phyloP scores from a whole-genome alignment of 2,888 invertebrate species.

The Boloria euphrosyne region DNA sequence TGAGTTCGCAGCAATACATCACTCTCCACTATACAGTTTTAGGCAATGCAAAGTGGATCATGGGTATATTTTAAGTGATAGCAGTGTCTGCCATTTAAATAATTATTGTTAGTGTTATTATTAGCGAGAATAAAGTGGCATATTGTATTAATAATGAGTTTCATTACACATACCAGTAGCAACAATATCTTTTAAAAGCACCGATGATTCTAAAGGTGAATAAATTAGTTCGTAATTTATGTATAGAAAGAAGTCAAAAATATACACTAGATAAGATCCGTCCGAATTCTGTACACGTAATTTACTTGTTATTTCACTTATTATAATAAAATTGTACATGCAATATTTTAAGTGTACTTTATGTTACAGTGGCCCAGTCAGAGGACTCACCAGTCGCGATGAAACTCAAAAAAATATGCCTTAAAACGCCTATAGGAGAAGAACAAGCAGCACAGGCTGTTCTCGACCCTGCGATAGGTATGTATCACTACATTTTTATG shows the following conservation, averaged over 20 bases:
- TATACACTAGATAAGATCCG: too few relatives aligned
- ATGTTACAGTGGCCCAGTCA: constrained; percentile 84
- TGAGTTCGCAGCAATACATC: too few relatives aligned
- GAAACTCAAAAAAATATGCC: constrained; percentile 88
- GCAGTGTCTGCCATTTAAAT: background rate
- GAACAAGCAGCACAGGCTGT: constrained; percentile 87
- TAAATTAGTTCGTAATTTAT: too few relatives aligned
- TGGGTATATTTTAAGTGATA: background rate
- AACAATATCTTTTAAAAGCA: too few relatives aligned
- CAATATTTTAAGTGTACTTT: constrained; percentile 36
- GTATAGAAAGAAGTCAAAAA: too few relatives aligned
- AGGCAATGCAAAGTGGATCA: background rate
- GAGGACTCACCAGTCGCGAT: constrained; percentile 85
- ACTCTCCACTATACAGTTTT: background rate
- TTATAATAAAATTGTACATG: background rate
- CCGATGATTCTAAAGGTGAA: too few relatives aligned
- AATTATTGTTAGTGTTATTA: background rate
- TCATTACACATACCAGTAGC: too few relatives aligned
- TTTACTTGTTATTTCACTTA: too few relatives aligned
- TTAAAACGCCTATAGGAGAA: constrained; percentile 86
- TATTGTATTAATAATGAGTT: background rate
- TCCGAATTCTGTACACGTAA: too few relatives aligned
- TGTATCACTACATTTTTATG: constrained; percentile 40
- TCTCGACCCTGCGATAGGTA: constrained; percentile 86
- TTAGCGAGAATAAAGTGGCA: background rate